Conservation (phyloP, 2,888 invertebrate genomes). For the Busseola fusca region DNA sequence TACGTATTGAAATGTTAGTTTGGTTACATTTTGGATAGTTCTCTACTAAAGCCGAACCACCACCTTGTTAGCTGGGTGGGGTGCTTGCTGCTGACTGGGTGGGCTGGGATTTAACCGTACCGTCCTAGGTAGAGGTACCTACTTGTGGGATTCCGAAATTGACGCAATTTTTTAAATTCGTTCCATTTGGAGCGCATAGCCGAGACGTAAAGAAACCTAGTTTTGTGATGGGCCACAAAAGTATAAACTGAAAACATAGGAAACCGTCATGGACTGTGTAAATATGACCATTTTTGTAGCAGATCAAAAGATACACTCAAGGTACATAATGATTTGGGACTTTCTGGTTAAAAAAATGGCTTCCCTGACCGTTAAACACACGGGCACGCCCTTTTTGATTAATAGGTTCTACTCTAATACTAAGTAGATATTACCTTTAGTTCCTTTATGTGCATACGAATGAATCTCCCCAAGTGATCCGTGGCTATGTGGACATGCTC, state of each 20-base stretch:
- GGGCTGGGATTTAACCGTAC: no score
- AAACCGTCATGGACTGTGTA: not conserved
- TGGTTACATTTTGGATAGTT: no score
- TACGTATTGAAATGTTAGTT: not conserved
- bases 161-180: not conserved
- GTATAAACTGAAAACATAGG: not conserved
- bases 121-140: not conserved
- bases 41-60: no score
- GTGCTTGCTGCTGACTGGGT: no score
- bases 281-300: not conserved
- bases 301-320: not conserved
- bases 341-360: not conserved
- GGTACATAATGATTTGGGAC: not conserved
- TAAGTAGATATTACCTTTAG: slow-evolving; percentile 73
- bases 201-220: not conserved
- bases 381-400: not conserved
- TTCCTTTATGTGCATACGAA: slow-evolving; percentile 83
- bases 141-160: not conserved
- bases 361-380: not conserved
- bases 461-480: slow-evolving; percentile 82
- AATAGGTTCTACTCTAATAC: not conserved
- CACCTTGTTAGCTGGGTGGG: no score
- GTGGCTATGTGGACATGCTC: slow-evolving; percentile 84
- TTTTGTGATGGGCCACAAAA: not conserved
- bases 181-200: not conserved